These are phyloP conservation scores for Parapsyche elsis DNA, from an alignment of 1,140 invertebrate species.

Conservation along the genomic window DNA sequence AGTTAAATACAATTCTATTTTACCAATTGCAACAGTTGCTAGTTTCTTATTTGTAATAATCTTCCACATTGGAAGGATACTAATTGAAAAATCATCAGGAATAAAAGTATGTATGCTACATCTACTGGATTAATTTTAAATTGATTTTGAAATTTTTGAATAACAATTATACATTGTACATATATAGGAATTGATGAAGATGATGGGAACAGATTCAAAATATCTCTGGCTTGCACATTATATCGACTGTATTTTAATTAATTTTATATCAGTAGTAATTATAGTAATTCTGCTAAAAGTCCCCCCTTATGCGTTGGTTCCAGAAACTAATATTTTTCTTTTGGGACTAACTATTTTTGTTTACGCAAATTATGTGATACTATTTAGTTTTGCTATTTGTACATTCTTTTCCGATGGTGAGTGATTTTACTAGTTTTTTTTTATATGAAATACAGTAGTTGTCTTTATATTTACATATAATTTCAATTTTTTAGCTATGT, in stretches of 20 bases:
- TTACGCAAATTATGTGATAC: constrained; percentile 43
- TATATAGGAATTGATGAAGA: constrained; percentile 52
- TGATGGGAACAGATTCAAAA: constrained; percentile 46
- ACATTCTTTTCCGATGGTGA: constrained; percentile 47
- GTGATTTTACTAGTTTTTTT: background rate
- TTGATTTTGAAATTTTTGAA: constrained; percentile 10
- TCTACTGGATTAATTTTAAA: constrained; percentile 5
- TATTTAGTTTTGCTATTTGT: constrained; percentile 43
- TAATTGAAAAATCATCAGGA: constrained; percentile 42
- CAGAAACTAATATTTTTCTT: constrained; percentile 30
- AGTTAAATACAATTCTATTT: constrained; percentile 35
- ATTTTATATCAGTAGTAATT: background rate
- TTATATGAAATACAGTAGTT: background rate
- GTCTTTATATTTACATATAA: background rate
- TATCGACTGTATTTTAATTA: constrained; percentile 23
- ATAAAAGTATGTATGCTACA: constrained; percentile 50
- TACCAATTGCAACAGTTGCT: constrained; percentile 22
- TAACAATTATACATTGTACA: background rate
- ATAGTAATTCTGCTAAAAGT: constrained; percentile 31
- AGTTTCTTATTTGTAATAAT: constrained; percentile 33
- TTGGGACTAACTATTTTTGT: constrained; percentile 35
- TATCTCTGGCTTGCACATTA: constrained; percentile 47
- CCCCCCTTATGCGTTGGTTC: constrained; percentile 28
- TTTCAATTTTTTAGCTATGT: constrained; percentile 29
- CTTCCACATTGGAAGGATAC: constrained; percentile 10